These are phyloP conservation scores for Garrulus glandarius DNA, from an alignment of 2,797 vertebrate species.

Conservation along the genomic window DNA sequence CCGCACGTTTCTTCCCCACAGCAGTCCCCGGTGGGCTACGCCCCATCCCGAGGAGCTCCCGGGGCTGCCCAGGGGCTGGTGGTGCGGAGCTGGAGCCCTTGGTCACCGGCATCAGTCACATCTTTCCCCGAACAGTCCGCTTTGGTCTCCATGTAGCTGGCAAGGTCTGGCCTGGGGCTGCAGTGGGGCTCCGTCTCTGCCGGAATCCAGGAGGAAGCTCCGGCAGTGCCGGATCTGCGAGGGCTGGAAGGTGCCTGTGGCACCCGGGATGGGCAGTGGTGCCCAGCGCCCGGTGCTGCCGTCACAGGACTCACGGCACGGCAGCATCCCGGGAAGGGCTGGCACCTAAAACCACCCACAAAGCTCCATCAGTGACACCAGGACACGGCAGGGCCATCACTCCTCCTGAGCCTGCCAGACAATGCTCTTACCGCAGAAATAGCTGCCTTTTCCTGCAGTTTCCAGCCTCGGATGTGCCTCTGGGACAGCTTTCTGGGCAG, in stretches of 20 bases:
- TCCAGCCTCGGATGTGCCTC: background rate
- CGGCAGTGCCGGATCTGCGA: rapidly evolving
- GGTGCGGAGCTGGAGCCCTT: background rate
- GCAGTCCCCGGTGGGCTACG: no score
- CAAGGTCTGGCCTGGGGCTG: background rate
- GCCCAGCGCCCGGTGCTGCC: background rate
- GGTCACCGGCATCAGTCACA: background rate
- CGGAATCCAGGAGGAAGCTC: background rate
- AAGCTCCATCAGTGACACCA: rapidly evolving
- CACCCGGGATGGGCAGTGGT: background rate
- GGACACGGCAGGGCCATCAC: background rate
- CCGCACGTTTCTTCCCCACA: background rate
- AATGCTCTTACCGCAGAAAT: background rate
- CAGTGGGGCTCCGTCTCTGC: rapidly evolving
- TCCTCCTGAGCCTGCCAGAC: background rate
- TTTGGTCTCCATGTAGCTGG: rapidly evolving
- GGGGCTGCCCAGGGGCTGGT: background rate
- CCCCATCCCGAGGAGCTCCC: background rate
- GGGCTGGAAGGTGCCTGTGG: background rate
- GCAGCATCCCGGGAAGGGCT: background rate
- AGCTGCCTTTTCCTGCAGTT: background rate
- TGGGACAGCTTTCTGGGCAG: no score
- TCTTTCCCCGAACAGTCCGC: background rate
- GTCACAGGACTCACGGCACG: background rate
- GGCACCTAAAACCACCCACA: background rate